phyloP scores from a whole-genome alignment of 1,140 invertebrate species.

The Bombus waltoni region DNA sequence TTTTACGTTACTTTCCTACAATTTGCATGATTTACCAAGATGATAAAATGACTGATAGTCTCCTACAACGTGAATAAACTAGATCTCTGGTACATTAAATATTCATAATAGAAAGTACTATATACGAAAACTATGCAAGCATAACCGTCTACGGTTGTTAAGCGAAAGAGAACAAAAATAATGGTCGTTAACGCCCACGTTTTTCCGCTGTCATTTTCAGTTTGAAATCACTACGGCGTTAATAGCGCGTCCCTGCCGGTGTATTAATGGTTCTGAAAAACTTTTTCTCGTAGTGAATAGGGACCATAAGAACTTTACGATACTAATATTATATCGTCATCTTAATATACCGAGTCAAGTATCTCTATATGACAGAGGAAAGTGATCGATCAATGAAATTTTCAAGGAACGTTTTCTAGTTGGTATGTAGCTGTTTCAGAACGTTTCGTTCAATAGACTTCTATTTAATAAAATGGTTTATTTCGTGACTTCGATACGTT shows the following conservation, averaged over 20 bases:
- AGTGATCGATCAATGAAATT: not conserved
- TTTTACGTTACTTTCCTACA: not conserved
- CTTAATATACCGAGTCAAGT: not conserved
- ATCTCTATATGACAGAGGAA: not conserved
- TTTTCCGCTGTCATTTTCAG: not conserved
- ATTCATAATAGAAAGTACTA: slow-evolving; percentile 32
- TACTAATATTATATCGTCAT: not conserved
- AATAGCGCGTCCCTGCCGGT: not conserved
- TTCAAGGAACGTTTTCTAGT: not conserved
- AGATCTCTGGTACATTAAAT: slow-evolving; percentile 4
- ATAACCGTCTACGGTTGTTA: not conserved
- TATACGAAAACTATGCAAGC: slow-evolving; percentile 12
- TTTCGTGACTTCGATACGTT: too few relatives aligned
- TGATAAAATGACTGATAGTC: slow-evolving; percentile 11
- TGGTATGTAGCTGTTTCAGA: too few relatives aligned
- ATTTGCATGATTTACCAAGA: not conserved
- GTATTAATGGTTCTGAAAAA: not conserved
- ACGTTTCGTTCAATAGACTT: too few relatives aligned
- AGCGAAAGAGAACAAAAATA: slow-evolving; percentile 4
- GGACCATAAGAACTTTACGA: not conserved
- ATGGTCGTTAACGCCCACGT: not conserved
- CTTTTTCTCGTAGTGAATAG: not conserved
- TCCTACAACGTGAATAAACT: slow-evolving; percentile 13
- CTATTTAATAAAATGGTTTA: too few relatives aligned
- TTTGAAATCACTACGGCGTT: not conserved